Percentiles rank a stretch among this genome's conserved stretches.
Conservation (phyloP, 2,797 vertebrate species). For the Chromobotia macracanthus region DNA sequence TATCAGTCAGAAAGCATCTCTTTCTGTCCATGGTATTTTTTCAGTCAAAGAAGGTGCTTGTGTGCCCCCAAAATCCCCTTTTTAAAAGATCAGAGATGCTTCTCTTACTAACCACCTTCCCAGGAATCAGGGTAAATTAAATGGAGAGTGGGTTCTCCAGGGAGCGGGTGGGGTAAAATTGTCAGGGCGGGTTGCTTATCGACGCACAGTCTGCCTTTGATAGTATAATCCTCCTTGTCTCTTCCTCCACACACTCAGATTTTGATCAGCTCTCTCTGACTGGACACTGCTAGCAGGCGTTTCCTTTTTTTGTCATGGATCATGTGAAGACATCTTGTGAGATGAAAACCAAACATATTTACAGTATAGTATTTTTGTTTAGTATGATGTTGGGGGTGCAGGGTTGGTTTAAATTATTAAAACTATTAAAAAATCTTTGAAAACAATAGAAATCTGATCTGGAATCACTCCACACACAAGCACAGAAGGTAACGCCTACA, state of each 20-base stretch:
- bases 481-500: constrained; percentile 24
- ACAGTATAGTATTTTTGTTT: too few relatives aligned
- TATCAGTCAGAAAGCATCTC: too few relatives aligned
- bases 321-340: not conserved
- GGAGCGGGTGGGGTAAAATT: constrained; percentile 36
- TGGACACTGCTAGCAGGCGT: constrained; percentile 34
- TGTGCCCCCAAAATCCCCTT: constrained; percentile 73
- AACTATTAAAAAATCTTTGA: not conserved
- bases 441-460: not conserved
- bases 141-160: not conserved
- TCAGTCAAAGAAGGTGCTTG: constrained; percentile 75
- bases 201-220: constrained; percentile 34
- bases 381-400: too few relatives aligned
- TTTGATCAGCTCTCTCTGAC: constrained; percentile 18
- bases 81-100: constrained; percentile 61
- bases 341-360: too few relatives aligned
- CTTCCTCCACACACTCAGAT: constrained; percentile 31
- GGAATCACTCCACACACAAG: not conserved
- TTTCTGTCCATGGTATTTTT: constrained; percentile 64
- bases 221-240: constrained; percentile 18
- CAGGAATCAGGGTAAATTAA: not conserved
- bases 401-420: not conserved
- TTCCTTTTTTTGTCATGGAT: constrained; percentile 34
- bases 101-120: constrained; percentile 6
- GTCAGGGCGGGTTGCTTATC: constrained; percentile 38